These are phyloP conservation scores for Vulpes ferrilata DNA, from an alignment of 2,113 vertebrate genomes.

Conservation along the genomic window DNA sequence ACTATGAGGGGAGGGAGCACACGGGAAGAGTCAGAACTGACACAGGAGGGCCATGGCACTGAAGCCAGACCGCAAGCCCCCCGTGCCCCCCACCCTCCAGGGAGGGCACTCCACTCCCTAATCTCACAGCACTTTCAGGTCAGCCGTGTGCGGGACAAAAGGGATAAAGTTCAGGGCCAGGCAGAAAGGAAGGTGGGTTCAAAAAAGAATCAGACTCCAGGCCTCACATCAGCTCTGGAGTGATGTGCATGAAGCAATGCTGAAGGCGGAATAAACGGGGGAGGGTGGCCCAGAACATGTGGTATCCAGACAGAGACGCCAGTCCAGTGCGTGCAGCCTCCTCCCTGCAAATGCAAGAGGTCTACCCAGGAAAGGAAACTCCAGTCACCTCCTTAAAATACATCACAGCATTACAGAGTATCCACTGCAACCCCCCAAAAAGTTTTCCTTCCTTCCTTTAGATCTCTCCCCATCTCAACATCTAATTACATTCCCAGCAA, in stretches of 20 bases:
- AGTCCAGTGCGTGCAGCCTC: neutral
- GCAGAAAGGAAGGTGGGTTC: neutral
- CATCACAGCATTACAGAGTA: neutral
- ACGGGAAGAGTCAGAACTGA: neutral
- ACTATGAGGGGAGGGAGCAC: neutral
- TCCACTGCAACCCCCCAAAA: neutral
- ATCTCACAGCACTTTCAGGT: neutral
- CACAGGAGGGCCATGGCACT: neutral
- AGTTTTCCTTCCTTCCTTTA: neutral
- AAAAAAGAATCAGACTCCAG: neutral
- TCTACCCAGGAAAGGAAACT: fast-evolving
- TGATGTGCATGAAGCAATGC: neutral
- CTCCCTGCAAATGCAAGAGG: neutral
- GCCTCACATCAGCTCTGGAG: neutral
- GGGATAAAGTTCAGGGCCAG: neutral
- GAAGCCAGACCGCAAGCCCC: neutral
- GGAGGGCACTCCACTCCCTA: neutral
- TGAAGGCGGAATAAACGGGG: neutral
- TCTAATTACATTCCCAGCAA: neutral
- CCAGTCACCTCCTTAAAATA: neutral
- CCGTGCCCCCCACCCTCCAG: neutral
- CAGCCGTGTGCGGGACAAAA: neutral
- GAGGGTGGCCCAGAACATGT: neutral
- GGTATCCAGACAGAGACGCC: fast-evolving
- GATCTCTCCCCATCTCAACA: neutral